Base-by-base conservation (phyloP, 2,888 invertebrate genomes). In the Ichneumoninae sp. region DNA sequence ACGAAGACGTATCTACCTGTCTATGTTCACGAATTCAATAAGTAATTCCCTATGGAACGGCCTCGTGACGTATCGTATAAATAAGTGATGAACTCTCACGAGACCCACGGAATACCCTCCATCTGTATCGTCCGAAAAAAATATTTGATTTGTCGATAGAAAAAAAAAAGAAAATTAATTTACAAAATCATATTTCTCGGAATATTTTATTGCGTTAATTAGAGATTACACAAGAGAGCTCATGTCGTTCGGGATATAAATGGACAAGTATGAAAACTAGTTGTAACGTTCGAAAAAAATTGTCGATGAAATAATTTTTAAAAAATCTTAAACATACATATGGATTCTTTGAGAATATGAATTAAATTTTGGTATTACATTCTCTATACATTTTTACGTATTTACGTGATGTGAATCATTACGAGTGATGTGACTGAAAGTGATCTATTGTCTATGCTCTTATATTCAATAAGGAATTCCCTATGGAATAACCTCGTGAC, bases 1-100 rank as follows among this genome's bases (percentile, higher is more conserved):
- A 22, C 57, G 40, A 70, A 77, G 69, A 74, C 54, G 36, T 50
- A 82, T 84, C 57, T 75, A 69, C 44, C 75, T 74, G 57, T 75
- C 79, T 3, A 79, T 81, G 57, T 71, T 19, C 47, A 30, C 44
- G 57, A 26, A 81, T 84, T 84, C 71, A 82, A 82, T 82, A 70
- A 74, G 62, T 52, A 70, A 81, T 74, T 65, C 7, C 65, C 69
- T 16, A 72, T 78, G 16, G 19, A 69, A 70, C 70, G 19, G 33
- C 74, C 40, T 62, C 10, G 16, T 74, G 19, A 26, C 50, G 22
- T 52, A 22, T 26, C 57, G 36, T 16, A 44, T 19, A 69, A 62
- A 78, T 60, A 71, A 71, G n/a, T 16, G 16, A 66, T 66, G 65
- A n/a, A 22, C n/a, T 75, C 47, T 57, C 36, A 19, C 33, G 5